Evolutionary conservation across 2,113 vertebrate genomes (phyloP), one percentile per base, ranked within the genome.

Genomic region (Aplodontia rufa): DNA sequence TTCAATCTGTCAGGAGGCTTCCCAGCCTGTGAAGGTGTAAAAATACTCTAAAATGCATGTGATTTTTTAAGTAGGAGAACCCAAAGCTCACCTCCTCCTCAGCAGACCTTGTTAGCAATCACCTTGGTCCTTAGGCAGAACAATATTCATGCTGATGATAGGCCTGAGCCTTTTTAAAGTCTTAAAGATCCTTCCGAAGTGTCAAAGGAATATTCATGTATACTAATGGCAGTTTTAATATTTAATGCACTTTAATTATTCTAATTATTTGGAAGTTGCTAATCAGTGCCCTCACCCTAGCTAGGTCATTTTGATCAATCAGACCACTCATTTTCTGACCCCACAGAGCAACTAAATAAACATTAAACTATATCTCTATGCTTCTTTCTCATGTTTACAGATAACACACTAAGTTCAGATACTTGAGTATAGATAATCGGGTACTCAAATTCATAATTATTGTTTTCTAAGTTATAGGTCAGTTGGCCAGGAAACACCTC

Each of bases 1-100:
- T 91, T 78, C 90, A 95, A 35, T 88, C 87, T 97, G 91, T 95
- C 82, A 82, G 68, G 92, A 95, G 93, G 49, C 45, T 90, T 96
- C 75, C 37, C 85, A 81, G 78, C 22, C 88, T 60, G 35, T 10
- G 10, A 78, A 97, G 35, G 60, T 95, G 35, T 87, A 93, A 97
- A 95, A 84, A 89, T 68, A 76, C 16, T 78, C 87, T 45, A 72
- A 74, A 91, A 60, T 35, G 72, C 72, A 49, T 60, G 53, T 53
- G 26, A 37, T n/a, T 64, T 96, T 87, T 94, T 28, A 78, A 90
- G 45, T 28, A 84, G 32, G 51, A 87, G 69, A 76, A 68, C 10
- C 9, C 75, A 68, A 30, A 69, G 5, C 42, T 95, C 47, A 58
- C 37, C 51, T 86, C 76, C 35, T 47, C 42, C 82, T 49, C 4